Evolutionary conservation across 2,888 invertebrate species (phyloP), one percentile per base, ranked within the genome.

Genomic region (Napeogenes sylphis): DNA sequence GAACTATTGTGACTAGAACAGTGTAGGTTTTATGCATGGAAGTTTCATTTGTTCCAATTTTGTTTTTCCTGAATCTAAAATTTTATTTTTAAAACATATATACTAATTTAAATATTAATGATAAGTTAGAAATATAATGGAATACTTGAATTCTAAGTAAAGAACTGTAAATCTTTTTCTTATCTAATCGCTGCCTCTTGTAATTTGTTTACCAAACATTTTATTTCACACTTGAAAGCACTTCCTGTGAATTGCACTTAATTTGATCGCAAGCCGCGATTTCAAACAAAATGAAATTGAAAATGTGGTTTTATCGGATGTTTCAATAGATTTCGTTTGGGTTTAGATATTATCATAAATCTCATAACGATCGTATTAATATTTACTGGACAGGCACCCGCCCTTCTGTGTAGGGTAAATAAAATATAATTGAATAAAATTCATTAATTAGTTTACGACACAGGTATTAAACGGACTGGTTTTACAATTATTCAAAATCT

Each of bases 261-360:
- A 73, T 73, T 76, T 70, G 71, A 71, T 73, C 72, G 61, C 71
- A 62, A 62, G 68, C 61, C 68, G 61, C 68, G 74, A 71, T 70
- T 71, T 58, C 67, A 65, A 69, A 75, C 70, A 59, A 68, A 70
- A 69, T 66, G 63, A 69, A 74, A 73, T 75, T 73, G 73, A 73
- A 73, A 75, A 71, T 70, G 74, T 71, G 65, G 68, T 68, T 70
- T 73, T 70, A 73, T 71, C 70, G 63, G 65, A 62, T 66, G 62
- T 67, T 68, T 62, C 58, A 55, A 63, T 61, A 56, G 65, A 64
- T 61, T 65, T 56, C 60, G 67, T 66, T 64, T 64, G 56, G 33
- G 57, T 65, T 59, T 56, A 68, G 35, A 56, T 45, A 54, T 32
- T 51, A 56, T 21, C 35, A 21, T 33, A 45, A 42, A 42, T 42